Conservation (phyloP, 2,113 vertebrate genomes). For the Accipiter virgatus region DNA sequence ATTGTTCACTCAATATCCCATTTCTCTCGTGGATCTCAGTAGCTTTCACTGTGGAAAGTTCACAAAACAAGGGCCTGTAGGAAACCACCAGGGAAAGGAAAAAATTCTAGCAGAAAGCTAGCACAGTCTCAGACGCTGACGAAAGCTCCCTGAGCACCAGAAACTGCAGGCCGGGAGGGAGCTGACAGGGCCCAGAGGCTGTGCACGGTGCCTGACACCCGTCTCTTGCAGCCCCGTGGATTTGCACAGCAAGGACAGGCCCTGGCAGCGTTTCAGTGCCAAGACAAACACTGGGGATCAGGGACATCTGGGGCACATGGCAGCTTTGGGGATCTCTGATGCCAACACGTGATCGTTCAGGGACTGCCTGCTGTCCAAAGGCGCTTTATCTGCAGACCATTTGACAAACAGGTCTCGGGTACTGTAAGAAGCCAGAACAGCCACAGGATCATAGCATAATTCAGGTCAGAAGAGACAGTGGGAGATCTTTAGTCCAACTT, state of each 20-base stretch:
- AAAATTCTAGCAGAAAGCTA: neutral
- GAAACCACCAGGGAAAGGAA: neutral
- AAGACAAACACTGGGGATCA: neutral
- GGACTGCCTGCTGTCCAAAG: neutral
- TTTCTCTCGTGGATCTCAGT: neutral
- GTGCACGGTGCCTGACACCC: rapidly evolving
- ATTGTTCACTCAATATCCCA: too few species aligned
- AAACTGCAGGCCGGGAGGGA: neutral
- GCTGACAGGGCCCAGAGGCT: neutral
- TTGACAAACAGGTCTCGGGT: too few species aligned
- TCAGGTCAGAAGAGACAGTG: neutral
- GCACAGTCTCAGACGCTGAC: neutral
- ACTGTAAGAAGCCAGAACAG: neutral
- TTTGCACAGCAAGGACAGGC: neutral
- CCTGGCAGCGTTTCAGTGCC: neutral
- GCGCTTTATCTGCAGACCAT: neutral
- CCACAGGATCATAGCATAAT: neutral
- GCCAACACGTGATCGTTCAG: rapidly evolving
- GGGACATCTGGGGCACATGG: neutral
- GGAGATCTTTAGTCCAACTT: neutral
- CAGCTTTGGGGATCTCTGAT: neutral
- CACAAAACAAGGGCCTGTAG: neutral
- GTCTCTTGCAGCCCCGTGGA: rapidly evolving
- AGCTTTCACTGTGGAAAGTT: neutral
- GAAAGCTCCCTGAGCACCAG: neutral